These are phyloP conservation scores for Dendrocincla fuliginosa DNA, from an alignment of 2,797 vertebrate genomes.

Conservation along the genomic window DNA sequence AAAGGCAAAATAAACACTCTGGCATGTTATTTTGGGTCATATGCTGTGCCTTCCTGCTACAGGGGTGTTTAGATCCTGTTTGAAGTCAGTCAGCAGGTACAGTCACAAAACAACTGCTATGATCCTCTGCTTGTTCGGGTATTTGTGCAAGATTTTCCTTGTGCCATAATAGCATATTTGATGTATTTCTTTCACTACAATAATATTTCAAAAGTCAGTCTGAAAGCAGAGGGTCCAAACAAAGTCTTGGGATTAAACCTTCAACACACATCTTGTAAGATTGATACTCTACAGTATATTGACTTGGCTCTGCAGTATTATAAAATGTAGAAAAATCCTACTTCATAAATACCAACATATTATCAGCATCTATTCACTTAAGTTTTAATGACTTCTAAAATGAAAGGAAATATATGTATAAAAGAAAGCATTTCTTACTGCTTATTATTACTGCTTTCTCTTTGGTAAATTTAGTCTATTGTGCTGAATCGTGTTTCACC, in stretches of 20 bases:
- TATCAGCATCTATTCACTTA: neutral
- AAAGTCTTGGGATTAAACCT: neutral
- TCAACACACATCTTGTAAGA: neutral
- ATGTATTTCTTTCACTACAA: neutral
- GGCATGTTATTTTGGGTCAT: neutral
- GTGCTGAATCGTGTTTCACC: neutral
- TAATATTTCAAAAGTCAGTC: neutral
- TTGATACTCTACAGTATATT: neutral
- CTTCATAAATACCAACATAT: neutral
- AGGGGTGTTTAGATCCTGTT: neutral
- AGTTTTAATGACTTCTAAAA: neutral
- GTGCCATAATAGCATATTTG: neutral
- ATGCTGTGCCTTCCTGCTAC: neutral
- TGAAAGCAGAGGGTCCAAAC: neutral
- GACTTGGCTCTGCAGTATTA: neutral
- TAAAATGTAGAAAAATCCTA: neutral
- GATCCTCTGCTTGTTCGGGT: neutral
- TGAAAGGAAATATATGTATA: neutral
- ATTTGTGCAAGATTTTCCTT: neutral
- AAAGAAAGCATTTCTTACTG: neutral
- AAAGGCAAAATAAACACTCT: neutral
- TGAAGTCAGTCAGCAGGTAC: neutral
- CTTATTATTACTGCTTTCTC: neutral
- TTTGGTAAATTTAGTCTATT: neutral
- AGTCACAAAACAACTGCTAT: neutral